phyloP scores from a whole-genome alignment of 2,888 invertebrate species.

The Ochlodes sylvanus region DNA sequence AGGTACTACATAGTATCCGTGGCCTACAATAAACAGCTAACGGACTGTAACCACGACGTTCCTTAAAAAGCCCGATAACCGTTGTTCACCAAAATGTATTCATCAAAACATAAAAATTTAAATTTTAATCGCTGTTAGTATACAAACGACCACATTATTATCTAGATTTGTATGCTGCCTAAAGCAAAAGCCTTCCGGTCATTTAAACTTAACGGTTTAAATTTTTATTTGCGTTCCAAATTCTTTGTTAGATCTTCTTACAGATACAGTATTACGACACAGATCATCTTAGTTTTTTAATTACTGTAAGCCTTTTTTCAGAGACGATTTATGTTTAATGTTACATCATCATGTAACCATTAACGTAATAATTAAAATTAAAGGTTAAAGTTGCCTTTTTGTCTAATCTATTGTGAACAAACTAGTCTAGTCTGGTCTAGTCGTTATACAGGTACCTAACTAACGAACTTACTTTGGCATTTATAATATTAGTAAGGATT shows the following conservation, averaged over 20 bases:
- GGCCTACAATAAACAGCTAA: no score
- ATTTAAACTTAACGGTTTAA: conserved; percentile 25
- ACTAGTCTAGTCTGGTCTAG: no score
- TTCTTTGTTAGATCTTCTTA: not conserved
- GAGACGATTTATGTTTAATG: no score
- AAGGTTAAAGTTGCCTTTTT: no score
- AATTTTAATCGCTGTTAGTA: conserved; percentile 38
- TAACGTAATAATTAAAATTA: no score
- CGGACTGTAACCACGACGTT: no score
- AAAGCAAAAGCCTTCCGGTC: conserved; percentile 43
- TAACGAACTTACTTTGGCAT: no score
- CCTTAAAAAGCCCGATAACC: not conserved
- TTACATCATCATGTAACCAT: no score
- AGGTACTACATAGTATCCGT: no score
- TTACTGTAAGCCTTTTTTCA: not conserved
- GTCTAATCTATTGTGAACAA: no score
- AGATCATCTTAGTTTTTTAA: not conserved
- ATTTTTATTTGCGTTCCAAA: conserved; percentile 26
- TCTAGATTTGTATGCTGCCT: conserved; percentile 52
- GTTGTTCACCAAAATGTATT: not conserved
- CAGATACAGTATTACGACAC: conserved; percentile 4
- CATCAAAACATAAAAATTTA: not conserved
- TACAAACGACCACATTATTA: conserved; percentile 54
- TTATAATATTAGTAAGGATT: no score
- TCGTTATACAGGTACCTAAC: no score